These are phyloP conservation scores for Valencia hispanica DNA, from an alignment of 2,797 vertebrate genomes.

Conservation along the genomic window DNA sequence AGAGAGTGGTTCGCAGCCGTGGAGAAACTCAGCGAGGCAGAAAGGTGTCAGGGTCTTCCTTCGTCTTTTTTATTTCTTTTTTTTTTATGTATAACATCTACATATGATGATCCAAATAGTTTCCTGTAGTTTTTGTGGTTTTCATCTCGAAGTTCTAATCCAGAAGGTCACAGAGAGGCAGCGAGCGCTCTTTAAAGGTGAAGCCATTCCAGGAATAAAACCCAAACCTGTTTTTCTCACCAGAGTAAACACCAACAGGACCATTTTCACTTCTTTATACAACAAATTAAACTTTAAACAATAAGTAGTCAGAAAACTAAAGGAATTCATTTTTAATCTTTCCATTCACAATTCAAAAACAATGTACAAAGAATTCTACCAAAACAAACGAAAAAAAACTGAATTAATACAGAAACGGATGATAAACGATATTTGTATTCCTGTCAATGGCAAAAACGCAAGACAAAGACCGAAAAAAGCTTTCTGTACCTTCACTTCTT, in stretches of 20 bases:
- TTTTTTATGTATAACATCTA: neutral
- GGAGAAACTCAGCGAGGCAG: constrained; percentile 88
- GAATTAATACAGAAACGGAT: no score
- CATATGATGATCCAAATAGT: neutral
- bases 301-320: neutral
- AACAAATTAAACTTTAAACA: neutral
- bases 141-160: neutral
- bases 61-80: neutral
- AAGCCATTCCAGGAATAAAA: neutral
- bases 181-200: neutral
- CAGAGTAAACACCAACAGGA: no score
- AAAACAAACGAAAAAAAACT: no score
- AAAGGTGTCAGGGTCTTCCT: constrained; percentile 85
- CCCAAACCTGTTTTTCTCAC: no score
- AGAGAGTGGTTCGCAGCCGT: constrained; percentile 88
- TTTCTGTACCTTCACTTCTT: no score
- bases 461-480: no score
- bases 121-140: neutral
- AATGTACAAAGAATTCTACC: no score
- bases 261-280: neutral
- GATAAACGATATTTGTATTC: no score
- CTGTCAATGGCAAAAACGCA: no score
- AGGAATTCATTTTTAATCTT: no score
- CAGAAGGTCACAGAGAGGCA: neutral
- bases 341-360: no score